Percentiles rank a stretch among this genome's conserved stretches.
Conservation (phyloP, 2,888 invertebrate genomes). For the Diarsia dahlii region DNA sequence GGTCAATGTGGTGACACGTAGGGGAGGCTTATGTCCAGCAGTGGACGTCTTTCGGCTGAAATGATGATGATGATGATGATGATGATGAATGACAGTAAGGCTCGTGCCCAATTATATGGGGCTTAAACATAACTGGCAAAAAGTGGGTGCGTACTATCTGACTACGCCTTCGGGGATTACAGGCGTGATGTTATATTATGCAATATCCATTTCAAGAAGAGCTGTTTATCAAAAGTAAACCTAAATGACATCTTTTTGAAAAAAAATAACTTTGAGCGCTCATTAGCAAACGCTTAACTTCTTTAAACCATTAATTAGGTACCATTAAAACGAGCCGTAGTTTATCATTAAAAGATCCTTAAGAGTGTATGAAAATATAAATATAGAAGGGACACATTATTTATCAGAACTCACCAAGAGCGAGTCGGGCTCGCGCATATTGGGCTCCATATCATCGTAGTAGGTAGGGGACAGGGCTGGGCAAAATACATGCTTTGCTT, state of each 20-base stretch:
- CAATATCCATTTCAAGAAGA: background rate
- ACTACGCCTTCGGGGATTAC: background rate
- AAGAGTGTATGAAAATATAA: background rate
- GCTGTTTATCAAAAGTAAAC: background rate
- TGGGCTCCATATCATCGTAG: too few relatives aligned
- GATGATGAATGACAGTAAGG: too few relatives aligned
- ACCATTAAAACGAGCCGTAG: background rate
- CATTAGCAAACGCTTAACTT: conserved; percentile 35
- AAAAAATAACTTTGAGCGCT: conserved; percentile 30
- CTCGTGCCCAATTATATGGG: background rate
- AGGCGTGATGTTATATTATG: background rate
- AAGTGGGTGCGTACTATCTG: too few relatives aligned
- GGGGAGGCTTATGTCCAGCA: too few relatives aligned
- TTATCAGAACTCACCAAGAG: too few relatives aligned
- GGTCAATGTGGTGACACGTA: too few relatives aligned
- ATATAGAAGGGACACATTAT: too few relatives aligned
- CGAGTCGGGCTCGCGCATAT: too few relatives aligned
- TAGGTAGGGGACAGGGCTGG: too few relatives aligned
- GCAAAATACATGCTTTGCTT: too few relatives aligned
- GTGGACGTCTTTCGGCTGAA: too few relatives aligned
- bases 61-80: too few relatives aligned
- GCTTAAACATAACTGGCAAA: background rate
- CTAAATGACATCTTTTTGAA: background rate
- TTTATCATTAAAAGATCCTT: conserved; percentile 14
- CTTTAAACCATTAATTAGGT: conserved; percentile 6